These are phyloP conservation scores for Corythaixoides concolor DNA, from an alignment of 2,113 vertebrate species.

Conservation along the genomic window DNA sequence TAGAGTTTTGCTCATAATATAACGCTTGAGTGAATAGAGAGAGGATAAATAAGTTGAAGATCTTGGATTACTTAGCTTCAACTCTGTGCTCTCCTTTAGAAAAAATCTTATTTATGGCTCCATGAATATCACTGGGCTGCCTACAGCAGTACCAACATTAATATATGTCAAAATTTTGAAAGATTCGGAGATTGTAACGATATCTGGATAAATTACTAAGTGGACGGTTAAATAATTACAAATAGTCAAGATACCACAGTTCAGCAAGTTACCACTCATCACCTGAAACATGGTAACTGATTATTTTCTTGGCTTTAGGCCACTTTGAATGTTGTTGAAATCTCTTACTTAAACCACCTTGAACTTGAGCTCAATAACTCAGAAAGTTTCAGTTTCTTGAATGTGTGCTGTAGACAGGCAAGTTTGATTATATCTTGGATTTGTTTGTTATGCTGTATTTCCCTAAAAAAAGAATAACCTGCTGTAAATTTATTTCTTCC, in stretches of 20 bases:
- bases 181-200: background rate
- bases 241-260: background rate
- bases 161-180: slow-evolving; percentile 12
- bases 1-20: slow-evolving; percentile 13
- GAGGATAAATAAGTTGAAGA: background rate
- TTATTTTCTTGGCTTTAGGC: background rate
- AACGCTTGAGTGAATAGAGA: background rate
- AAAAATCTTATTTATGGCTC: background rate
- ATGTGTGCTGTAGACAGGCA: background rate
- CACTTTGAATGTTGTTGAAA: background rate
- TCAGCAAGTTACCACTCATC: background rate
- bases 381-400: background rate
- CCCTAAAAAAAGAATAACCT: background rate
- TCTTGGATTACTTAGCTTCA: background rate
- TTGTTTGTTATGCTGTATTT: background rate
- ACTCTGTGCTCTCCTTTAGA: background rate
- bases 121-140: slow-evolving; percentile 23
- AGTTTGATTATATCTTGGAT: background rate
- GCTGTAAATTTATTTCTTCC: background rate
- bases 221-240: background rate
- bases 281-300: background rate
- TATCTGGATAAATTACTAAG: background rate
- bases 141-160: background rate
- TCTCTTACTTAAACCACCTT: background rate
- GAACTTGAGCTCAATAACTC: background rate